Conservation (phyloP, 2,888 invertebrate genomes). For the Melikaiella ostensackeni region DNA sequence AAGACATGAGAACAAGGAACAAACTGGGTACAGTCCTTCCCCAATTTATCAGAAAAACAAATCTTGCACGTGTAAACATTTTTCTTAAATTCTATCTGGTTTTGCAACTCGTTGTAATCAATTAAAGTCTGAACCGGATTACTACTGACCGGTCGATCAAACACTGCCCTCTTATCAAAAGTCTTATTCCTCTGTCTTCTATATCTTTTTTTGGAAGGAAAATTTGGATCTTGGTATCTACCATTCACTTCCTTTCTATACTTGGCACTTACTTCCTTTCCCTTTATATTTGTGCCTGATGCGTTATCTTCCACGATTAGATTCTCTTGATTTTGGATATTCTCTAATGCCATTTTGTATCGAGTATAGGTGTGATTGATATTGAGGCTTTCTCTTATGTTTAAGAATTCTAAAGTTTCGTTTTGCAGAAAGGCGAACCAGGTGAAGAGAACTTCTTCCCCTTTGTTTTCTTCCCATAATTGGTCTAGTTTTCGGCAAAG, state of each 20-base stretch:
- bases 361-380: constrained; percentile 50
- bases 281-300: background rate
- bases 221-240: constrained; percentile 3
- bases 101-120: constrained; percentile 46
- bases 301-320: background rate
- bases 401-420: constrained; percentile 57
- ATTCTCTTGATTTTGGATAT: background rate
- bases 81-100: constrained; percentile 52
- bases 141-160: constrained; percentile 47
- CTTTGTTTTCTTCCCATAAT: constrained; percentile 62
- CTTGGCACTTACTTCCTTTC: background rate
- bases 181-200: constrained; percentile 40
- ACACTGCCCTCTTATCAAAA: constrained; percentile 56
- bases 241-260: background rate
- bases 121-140: constrained; percentile 56
- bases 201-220: constrained; percentile 33
- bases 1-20: constrained; percentile 58
- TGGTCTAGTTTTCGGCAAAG: constrained; percentile 64
- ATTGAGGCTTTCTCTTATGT: constrained; percentile 56
- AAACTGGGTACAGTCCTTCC: constrained; percentile 57
- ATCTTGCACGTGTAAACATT: constrained; percentile 58
- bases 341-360: constrained; percentile 28
- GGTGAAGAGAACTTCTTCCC: constrained; percentile 63
- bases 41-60: constrained; percentile 58
- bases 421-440: constrained; percentile 65